Conservation (phyloP, 2,797 vertebrate species). For the Arctocebus calabarensis region DNA sequence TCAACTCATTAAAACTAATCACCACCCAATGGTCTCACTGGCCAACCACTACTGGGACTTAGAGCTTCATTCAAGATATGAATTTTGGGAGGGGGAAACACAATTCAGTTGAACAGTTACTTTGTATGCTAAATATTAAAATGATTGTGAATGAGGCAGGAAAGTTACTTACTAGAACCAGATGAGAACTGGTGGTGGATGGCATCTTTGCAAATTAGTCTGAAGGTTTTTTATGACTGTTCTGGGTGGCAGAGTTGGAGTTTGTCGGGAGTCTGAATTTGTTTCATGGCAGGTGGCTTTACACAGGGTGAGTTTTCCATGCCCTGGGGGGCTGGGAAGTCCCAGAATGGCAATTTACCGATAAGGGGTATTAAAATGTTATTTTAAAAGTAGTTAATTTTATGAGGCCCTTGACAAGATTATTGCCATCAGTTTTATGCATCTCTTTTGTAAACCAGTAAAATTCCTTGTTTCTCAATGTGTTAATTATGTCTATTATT, state of each 20-base stretch:
- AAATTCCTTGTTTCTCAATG: not conserved
- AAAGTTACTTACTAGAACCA: too few relatives aligned
- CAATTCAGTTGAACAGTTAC: too few relatives aligned
- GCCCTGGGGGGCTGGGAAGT: not conserved
- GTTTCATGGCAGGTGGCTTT: not conserved
- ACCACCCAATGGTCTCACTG: too few relatives aligned
- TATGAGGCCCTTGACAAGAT: not conserved
- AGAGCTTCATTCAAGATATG: too few relatives aligned
- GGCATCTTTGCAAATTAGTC: too few relatives aligned
- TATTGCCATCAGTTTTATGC: not conserved
- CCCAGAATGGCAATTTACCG: not conserved
- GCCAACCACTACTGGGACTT: too few relatives aligned
- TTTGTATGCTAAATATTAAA: too few relatives aligned
- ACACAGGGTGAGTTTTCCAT: not conserved
- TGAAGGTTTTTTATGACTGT: not conserved
- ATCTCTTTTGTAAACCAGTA: not conserved
- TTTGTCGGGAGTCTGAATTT: not conserved
- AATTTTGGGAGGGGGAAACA: too few relatives aligned
- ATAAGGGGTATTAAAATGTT: not conserved
- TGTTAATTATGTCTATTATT: not conserved
- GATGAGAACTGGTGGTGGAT: too few relatives aligned
- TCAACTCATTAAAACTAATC: too few relatives aligned
- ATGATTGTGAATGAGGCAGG: too few relatives aligned
- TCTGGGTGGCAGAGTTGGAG: not conserved
- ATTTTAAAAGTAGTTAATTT: conserved; percentile 23